Evolutionary conservation across 1,140 invertebrate species (phyloP).

Genomic region (Panagrolaimus sp.): DNA sequence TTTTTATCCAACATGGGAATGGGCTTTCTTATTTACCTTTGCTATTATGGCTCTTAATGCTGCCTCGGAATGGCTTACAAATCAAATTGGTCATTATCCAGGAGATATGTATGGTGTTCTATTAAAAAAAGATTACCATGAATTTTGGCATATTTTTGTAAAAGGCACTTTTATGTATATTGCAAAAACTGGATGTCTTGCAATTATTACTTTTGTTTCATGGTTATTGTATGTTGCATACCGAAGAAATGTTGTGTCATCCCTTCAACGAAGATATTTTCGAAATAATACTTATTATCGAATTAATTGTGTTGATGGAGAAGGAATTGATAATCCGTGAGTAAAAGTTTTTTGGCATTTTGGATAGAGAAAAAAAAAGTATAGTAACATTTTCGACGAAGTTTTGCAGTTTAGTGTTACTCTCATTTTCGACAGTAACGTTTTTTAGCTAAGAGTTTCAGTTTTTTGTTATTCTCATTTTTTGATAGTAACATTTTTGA

Average conservation of each 20-base stretch:
- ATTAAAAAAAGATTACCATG: conserved; percentile 19
- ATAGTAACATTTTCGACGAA: too few relatives aligned
- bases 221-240: conserved; percentile 38
- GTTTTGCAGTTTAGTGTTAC: too few relatives aligned
- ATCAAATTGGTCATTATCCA: not conserved
- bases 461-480: too few relatives aligned
- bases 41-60: not conserved
- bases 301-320: conserved; percentile 34
- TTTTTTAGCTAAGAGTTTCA: too few relatives aligned
- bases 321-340: conserved; percentile 45
- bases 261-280: conserved; percentile 37
- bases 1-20: not conserved
- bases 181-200: conserved; percentile 21
- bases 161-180: conserved; percentile 33
- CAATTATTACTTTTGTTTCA: conserved; percentile 31
- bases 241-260: conserved; percentile 30
- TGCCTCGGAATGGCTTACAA: not conserved
- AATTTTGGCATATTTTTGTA: conserved; percentile 35
- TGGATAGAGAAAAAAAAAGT: not conserved
- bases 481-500: too few relatives aligned
- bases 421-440: too few relatives aligned
- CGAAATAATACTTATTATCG: conserved; percentile 28
- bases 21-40: not conserved
- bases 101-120: conserved; percentile 35
- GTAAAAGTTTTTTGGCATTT: not conserved